phyloP scores from a whole-genome alignment of 2,113 vertebrate species.

The Mirounga angustirostris region DNA sequence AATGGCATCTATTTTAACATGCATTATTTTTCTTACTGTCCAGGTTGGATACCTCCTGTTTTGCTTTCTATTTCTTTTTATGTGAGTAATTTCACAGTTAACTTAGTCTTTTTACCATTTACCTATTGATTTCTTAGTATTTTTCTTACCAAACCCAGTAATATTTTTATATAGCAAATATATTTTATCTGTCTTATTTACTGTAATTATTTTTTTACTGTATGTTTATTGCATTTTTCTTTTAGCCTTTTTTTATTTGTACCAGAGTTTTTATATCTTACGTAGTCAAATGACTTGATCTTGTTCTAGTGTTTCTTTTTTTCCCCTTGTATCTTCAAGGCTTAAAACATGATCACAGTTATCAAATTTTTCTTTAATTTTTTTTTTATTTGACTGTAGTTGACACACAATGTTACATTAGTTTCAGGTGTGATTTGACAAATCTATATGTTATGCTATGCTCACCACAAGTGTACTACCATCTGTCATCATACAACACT shows the following conservation, averaged over 20 bases:
- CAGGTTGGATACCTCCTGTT: not conserved
- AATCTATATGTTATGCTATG: not conserved
- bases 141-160: not conserved
- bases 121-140: not conserved
- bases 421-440: not conserved
- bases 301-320: not conserved
- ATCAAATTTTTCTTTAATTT: not conserved
- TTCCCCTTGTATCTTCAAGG: not conserved
- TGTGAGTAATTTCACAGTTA: not conserved
- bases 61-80: conserved; percentile 11
- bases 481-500: not conserved
- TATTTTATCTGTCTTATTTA: conserved; percentile 13
- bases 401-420: not conserved
- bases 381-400: not conserved
- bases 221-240: not conserved
- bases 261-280: not conserved
- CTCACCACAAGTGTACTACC: not conserved
- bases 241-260: not conserved
- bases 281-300: not conserved
- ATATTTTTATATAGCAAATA: not conserved
- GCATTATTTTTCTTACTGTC: not conserved
- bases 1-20: not conserved
- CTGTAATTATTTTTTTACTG: not conserved
- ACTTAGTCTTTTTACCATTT: not conserved
- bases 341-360: not conserved